Conservation (phyloP, 2,888 invertebrate genomes). For the Cryptus viduatorius region DNA sequence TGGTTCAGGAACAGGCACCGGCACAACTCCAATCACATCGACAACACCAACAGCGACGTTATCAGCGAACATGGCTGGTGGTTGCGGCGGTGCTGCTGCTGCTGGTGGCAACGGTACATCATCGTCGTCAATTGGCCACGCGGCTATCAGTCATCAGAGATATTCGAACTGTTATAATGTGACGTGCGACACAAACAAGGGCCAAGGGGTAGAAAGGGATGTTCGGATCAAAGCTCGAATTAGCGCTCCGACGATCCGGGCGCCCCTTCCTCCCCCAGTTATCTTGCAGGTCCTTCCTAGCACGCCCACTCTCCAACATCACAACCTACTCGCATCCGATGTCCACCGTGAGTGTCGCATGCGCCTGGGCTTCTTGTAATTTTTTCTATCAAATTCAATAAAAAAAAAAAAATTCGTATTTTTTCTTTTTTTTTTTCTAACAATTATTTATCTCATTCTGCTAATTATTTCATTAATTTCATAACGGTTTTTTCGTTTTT, state of each 20-base stretch:
- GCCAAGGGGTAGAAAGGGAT: conserved; percentile 74
- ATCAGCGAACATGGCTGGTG: conserved; percentile 71
- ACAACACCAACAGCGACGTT: conserved; percentile 80
- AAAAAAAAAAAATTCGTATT: background rate
- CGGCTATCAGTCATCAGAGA: conserved; percentile 77
- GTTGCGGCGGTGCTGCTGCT: conserved; percentile 40
- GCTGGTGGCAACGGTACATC: conserved; percentile 81
- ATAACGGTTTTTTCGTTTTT: conserved; percentile 1
- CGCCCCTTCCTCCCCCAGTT: conserved; percentile 89
- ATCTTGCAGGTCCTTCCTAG: conserved; percentile 91
- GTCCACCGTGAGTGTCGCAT: conserved; percentile 85
- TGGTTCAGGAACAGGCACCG: conserved; percentile 80
- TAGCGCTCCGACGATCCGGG: conserved; percentile 76
- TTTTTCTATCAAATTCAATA: conserved; percentile 44
- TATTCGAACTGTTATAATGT: conserved; percentile 85
- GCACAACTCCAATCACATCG: conserved; percentile 83
- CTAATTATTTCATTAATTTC: background rate
- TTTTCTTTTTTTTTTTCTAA: conserved; percentile 4
- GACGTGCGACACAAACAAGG: conserved; percentile 84
- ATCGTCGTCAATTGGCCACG: conserved; percentile 75
- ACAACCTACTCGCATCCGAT: conserved; percentile 84
- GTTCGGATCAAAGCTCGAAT: conserved; percentile 73
- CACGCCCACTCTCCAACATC: conserved; percentile 84
- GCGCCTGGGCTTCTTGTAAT: conserved; percentile 76
- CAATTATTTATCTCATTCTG: background rate